Conservation (phyloP, 1,140 invertebrate species). For the Temnothorax longispinosus region DNA sequence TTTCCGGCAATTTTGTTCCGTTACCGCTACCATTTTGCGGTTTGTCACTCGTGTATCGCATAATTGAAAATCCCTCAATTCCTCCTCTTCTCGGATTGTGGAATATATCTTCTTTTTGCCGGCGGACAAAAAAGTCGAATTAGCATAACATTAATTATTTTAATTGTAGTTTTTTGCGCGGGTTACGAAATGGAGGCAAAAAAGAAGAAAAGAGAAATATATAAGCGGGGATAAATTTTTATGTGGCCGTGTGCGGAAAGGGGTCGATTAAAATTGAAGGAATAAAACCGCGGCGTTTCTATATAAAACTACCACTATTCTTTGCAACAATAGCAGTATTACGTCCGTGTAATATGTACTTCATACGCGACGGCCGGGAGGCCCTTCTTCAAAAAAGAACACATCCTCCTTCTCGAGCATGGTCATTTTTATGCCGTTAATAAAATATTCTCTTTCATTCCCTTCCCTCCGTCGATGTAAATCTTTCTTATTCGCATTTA, state of each 20-base stretch:
- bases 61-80: neutral
- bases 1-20: neutral
- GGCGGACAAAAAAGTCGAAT: slow-evolving; percentile 1
- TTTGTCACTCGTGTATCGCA: neutral
- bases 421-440: slow-evolving; percentile 59
- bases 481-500: slow-evolving; percentile 54
- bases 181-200: neutral
- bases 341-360: slow-evolving; percentile 54
- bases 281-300: slow-evolving; percentile 1
- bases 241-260: neutral
- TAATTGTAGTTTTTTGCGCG: slow-evolving; percentile 36
- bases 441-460: slow-evolving; percentile 57
- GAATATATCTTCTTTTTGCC: slow-evolving; percentile 3
- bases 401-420: slow-evolving; percentile 9
- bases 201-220: neutral
- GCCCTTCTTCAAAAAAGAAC: slow-evolving; percentile 41
- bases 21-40: neutral
- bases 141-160: slow-evolving; percentile 36
- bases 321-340: slow-evolving; percentile 50
- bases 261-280: slow-evolving; percentile 40
- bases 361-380: slow-evolving; percentile 33
- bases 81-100: neutral
- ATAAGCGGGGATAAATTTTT: slow-evolving; percentile 9
- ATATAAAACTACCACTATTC: slow-evolving; percentile 40
- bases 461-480: slow-evolving; percentile 48